phyloP scores from a whole-genome alignment of 53 echinoderm and acorn worm species.

The Apostichopus leukothele region DNA sequence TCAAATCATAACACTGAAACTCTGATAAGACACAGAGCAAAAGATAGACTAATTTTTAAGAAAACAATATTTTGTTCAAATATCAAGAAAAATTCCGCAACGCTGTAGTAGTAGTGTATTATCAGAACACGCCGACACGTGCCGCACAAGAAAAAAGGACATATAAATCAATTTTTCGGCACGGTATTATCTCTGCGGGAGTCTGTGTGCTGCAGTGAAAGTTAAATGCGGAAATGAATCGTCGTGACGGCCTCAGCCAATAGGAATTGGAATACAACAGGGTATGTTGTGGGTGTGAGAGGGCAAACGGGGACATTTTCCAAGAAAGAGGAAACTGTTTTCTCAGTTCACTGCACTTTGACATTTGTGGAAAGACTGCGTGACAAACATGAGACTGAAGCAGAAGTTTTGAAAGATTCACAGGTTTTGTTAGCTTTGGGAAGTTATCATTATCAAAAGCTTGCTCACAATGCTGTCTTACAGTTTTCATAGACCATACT shows the following conservation, averaged over 20 bases:
- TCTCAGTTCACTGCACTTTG: not conserved
- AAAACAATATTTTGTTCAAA: constrained; percentile 19
- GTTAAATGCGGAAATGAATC: not conserved
- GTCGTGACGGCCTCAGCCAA: not conserved
- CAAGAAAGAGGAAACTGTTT: not conserved
- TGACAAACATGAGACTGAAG: no score
- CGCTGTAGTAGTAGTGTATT: not conserved
- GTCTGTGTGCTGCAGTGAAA: constrained; percentile 4
- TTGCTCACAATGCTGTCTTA: not conserved
- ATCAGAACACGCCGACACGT: not conserved
- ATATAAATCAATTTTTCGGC: not conserved
- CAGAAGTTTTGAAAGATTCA: no score
- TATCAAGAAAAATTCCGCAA: not conserved
- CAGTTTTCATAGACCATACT: not conserved
- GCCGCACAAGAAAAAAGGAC: not conserved
- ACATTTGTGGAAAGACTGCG: not conserved
- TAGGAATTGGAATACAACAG: not conserved
- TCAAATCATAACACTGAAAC: constrained; percentile 10
- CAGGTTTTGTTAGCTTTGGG: no score
- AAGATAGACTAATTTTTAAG: constrained; percentile 37
- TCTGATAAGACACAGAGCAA: constrained; percentile 23
- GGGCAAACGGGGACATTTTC: not conserved
- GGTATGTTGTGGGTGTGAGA: constrained; percentile 10
- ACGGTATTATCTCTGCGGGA: constrained; percentile 19
- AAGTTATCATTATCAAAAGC: no score